phyloP scores from a whole-genome alignment of 2,888 invertebrate genomes.

The Pristionchus mayeri region DNA sequence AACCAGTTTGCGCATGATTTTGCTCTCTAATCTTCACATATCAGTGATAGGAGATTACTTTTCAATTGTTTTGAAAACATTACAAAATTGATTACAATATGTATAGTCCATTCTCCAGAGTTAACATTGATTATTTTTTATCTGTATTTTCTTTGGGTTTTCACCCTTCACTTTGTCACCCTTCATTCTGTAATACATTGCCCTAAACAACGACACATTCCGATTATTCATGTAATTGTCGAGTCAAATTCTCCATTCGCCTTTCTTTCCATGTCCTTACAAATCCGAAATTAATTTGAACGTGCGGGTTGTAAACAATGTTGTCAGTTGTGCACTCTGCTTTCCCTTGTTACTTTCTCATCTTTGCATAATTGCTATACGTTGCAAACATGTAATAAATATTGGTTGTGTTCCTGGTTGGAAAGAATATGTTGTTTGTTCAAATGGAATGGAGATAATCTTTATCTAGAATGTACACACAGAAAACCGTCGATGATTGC shows the following conservation, averaged over 20 bases:
- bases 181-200: slow-evolving; percentile 6
- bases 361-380: neutral
- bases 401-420: neutral
- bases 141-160: neutral
- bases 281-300: slow-evolving; percentile 28
- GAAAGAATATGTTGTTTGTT: neutral
- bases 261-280: slow-evolving; percentile 3
- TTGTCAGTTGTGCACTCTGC: neutral
- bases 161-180: neutral
- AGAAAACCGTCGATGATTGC: neutral
- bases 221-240: neutral
- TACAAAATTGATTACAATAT: too few relatives aligned
- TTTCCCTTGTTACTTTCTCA: neutral
- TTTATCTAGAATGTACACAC: slow-evolving; percentile 38
- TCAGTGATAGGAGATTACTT: too few relatives aligned
- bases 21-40: too few relatives aligned
- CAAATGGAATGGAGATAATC: neutral
- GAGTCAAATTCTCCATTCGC: neutral
- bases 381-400: neutral
- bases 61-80: too few relatives aligned
- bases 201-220: neutral
- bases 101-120: neutral
- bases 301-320: neutral
- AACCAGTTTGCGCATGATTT: neutral
- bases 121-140: neutral